A percentile compares a stretch with the other conserved stretches of the same genome.
Evolutionary conservation across 2,113 vertebrate genomes (phyloP).

Genomic region (Dipodomys stephensi): DNA sequence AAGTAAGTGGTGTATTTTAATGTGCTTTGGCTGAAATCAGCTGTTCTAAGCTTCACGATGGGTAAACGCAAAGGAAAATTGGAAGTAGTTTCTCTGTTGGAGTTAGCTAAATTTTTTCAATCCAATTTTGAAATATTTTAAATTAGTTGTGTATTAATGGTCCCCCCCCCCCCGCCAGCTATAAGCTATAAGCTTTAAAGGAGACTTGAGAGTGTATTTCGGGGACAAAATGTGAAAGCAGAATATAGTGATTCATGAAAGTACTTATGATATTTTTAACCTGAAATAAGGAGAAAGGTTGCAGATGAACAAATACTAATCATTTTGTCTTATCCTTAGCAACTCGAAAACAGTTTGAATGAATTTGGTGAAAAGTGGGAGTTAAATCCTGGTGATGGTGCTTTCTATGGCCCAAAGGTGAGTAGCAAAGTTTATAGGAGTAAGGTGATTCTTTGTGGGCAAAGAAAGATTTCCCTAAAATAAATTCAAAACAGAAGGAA

Average conservation of each 20-base stretch:
- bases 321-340: constrained; percentile 86
- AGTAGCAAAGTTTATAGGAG: constrained; percentile 56
- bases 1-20: constrained; percentile 86
- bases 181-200: neutral
- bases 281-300: neutral
- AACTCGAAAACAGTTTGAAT: constrained; percentile 98
- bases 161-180: too few species aligned
- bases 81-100: neutral
- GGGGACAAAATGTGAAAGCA: neutral
- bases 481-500: neutral
- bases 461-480: neutral
- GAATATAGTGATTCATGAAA: neutral
- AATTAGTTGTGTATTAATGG: neutral
- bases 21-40: neutral
- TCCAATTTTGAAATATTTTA: neutral
- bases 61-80: constrained; percentile 35
- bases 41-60: neutral
- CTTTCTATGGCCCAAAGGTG: constrained; percentile 99
- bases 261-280: neutral
- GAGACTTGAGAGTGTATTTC: neutral
- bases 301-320: neutral
- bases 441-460: neutral
- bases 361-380: constrained; percentile 98
- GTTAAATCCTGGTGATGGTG: constrained; percentile 97
- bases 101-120: neutral